phyloP scores from a whole-genome alignment of 2,113 vertebrate genomes.

The human (Homo sapiens) region GRCh38 chr1:69367001-69367500 shows the following conservation, averaged over 20 bases:
- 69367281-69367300: not conserved
- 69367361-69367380: not conserved
- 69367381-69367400: not conserved
- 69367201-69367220: not conserved
- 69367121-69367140: not conserved
- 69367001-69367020: not conserved
- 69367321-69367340: not conserved
- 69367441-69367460: not conserved
- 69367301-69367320: not conserved
- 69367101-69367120: not conserved
- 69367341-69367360: not conserved
- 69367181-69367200: not conserved
- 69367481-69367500: not conserved
- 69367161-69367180: not conserved
- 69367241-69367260: not conserved
- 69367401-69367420: not conserved
- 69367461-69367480: not conserved
- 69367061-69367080: not conserved
- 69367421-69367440: not conserved
- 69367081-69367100: not conserved
- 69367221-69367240: not conserved
- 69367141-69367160: not conserved
- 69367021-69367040: not conserved
- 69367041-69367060: not conserved
- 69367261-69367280: not conserved